Evolutionary conservation across 2,888 invertebrate species (phyloP), one percentile per base, ranked within the genome.

Genomic region (Cephus pygmeus): DNA sequence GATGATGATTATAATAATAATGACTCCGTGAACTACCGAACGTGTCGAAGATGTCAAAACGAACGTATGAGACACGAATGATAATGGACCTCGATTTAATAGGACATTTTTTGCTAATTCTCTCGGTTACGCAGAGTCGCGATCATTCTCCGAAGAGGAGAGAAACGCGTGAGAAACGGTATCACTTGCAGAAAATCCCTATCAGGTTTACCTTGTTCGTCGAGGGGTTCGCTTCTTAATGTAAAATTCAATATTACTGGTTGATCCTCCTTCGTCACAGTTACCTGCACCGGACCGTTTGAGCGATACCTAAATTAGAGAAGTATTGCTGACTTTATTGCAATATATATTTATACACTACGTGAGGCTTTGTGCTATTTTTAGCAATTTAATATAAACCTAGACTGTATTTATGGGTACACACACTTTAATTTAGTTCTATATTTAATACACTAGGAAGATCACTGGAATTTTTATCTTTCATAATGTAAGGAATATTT

Each of bases 241-340:
- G 87, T 88, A 84, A 93, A 92, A 86, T 93, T 92, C 78, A 93
- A 89, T 73, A 92, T 87, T 34, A 90, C 84, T 31, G 93, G 92
- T 82, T 87, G 84, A 73, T 88, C 92, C 69, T 89, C 86, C 79
- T 85, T 85, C 56, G 56, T 56, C 35, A 94, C 92, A 12, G 83
- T 87, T 11, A 93, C 90, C 31, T 83, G 85, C 40, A 90, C 86
- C 23, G 88, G 85, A 6, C 91, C 87, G 81, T 94, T 94, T 69
- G 93, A 90, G 84, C 92, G 89, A 85, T 93, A 95, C 73, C 95
- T 95, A 86, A 40, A 91, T 76, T 34, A 33, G 34, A 73, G 31
- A 76, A 40, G 56, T 56, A 34, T 31, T 73, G 33, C 69, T n/a
- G n/a, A 6, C 9, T 56, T 40, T n/a, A 56, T 15, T 35, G 30